Conservation (phyloP, 2,797 vertebrate species). For the Eupleurogrammus muticus region DNA sequence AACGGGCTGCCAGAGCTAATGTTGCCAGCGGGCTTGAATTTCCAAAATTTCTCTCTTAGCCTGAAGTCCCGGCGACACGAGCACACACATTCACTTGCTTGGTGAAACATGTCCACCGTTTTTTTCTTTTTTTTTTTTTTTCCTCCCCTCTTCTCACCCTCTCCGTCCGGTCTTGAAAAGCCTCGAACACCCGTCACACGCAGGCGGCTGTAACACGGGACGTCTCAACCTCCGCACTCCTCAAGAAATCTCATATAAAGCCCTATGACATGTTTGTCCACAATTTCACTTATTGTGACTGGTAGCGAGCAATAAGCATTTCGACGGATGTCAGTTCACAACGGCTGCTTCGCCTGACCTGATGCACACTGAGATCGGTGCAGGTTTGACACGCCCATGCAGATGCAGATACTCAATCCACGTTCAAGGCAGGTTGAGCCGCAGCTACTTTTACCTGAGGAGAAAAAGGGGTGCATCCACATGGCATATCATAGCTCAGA, state of each 20-base stretch:
- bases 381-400: too few species aligned
- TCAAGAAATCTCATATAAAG: constrained; percentile 12
- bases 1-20: constrained; percentile 62
- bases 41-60: constrained; percentile 66
- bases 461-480: too few species aligned
- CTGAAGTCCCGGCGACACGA: constrained; percentile 42
- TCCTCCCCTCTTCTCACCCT: too few species aligned
- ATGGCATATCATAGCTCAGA: too few species aligned
- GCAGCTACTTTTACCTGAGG: too few species aligned
- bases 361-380: too few species aligned
- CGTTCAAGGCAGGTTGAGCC: too few species aligned
- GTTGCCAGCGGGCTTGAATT: constrained; percentile 70
- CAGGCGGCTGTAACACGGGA: constrained; percentile 42
- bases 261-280: constrained; percentile 8
- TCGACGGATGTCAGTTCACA: constrained; percentile 13
- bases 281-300: constrained; percentile 31
- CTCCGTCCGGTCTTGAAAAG: constrained; percentile 53
- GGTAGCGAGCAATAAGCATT: constrained; percentile 8
- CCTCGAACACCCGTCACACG: constrained; percentile 16
- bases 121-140: constrained; percentile 18
- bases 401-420: too few species aligned
- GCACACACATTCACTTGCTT: constrained; percentile 47
- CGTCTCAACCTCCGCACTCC: constrained; percentile 27
- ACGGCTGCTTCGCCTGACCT: background rate
- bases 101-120: constrained; percentile 69